These are phyloP conservation scores for Sarcophaga rosellei DNA, from an alignment of 2,888 invertebrate species.

Conservation along the genomic window DNA sequence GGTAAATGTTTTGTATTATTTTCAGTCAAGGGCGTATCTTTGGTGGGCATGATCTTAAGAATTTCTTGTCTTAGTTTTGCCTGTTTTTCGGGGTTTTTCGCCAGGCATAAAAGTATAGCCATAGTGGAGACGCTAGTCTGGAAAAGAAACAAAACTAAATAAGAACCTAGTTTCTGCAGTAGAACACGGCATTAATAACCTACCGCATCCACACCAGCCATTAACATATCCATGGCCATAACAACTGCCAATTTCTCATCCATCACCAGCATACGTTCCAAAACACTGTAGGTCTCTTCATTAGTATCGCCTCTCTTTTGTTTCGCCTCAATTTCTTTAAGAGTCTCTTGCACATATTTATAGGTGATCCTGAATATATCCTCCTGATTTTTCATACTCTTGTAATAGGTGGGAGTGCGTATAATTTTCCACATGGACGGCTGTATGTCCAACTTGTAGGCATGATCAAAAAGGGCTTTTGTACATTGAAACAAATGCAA, in stretches of 20 bases:
- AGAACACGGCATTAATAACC: slow-evolving; percentile 65
- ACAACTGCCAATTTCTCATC: slow-evolving; percentile 82
- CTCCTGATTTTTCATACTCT: slow-evolving; percentile 72
- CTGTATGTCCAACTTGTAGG: slow-evolving; percentile 74
- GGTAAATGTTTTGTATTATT: slow-evolving; percentile 82
- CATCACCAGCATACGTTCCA: slow-evolving; percentile 82
- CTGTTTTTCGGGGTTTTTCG: slow-evolving; percentile 85
- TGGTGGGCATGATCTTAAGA: slow-evolving; percentile 79
- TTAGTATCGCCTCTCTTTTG: slow-evolving; percentile 68
- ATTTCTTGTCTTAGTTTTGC: slow-evolving; percentile 84
- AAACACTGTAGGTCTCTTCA: slow-evolving; percentile 79
- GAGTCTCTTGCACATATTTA: slow-evolving; percentile 77
- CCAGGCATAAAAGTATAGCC: slow-evolving; percentile 84
- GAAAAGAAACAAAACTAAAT: slow-evolving; percentile 60
- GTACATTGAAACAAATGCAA: slow-evolving; percentile 69
- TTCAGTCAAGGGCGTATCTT: slow-evolving; percentile 79
- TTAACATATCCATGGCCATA: slow-evolving; percentile 84
- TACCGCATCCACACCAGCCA: slow-evolving; percentile 85
- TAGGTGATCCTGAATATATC: slow-evolving; percentile 72
- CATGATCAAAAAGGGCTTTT: slow-evolving; percentile 65
- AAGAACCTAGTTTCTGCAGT: too few relatives aligned
- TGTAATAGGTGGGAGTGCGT: slow-evolving; percentile 75
- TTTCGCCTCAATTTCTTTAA: slow-evolving; percentile 68
- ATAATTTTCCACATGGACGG: slow-evolving; percentile 77
- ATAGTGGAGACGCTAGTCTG: slow-evolving; percentile 84